Evolutionary conservation across 2,888 invertebrate genomes (phyloP).

Genomic region (Labia minor): DNA sequence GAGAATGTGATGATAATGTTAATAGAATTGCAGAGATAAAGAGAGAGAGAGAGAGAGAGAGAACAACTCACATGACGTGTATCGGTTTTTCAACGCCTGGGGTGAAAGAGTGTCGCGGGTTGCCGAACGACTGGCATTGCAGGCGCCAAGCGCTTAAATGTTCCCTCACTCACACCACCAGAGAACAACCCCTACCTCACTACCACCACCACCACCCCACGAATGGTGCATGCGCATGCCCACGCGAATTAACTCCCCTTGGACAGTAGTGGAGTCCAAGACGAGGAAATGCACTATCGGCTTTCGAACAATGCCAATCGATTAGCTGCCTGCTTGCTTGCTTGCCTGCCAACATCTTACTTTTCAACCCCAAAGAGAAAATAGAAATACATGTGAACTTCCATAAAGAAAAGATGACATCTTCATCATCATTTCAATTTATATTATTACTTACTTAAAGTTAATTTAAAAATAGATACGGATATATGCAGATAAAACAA

Average conservation of each 20-base stretch:
- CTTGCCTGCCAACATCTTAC: neutral
- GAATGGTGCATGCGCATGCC: too few species aligned
- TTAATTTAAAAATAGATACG: too few species aligned
- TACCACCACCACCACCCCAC: too few species aligned
- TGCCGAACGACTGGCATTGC: neutral
- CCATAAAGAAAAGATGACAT: too few species aligned
- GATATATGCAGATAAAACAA: too few species aligned
- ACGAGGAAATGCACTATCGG: neutral
- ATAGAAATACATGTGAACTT: too few species aligned
- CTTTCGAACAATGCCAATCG: constrained; percentile 13
- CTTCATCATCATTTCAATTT: too few species aligned
- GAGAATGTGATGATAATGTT: too few species aligned
- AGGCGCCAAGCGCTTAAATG: constrained; percentile 8
- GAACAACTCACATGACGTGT: neutral
- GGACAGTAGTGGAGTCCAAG: neutral
- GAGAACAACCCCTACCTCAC: neutral
- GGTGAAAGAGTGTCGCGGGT: neutral
- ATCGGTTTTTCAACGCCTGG: neutral
- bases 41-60: too few species aligned
- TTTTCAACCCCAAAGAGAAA: too few species aligned
- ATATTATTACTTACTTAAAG: too few species aligned
- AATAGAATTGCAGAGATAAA: too few species aligned
- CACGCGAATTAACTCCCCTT: neutral
- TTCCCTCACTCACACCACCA: neutral
- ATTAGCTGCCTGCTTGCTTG: neutral